Conservation (phyloP, 1,140 invertebrate species). For the Triops cancriformis region DNA sequence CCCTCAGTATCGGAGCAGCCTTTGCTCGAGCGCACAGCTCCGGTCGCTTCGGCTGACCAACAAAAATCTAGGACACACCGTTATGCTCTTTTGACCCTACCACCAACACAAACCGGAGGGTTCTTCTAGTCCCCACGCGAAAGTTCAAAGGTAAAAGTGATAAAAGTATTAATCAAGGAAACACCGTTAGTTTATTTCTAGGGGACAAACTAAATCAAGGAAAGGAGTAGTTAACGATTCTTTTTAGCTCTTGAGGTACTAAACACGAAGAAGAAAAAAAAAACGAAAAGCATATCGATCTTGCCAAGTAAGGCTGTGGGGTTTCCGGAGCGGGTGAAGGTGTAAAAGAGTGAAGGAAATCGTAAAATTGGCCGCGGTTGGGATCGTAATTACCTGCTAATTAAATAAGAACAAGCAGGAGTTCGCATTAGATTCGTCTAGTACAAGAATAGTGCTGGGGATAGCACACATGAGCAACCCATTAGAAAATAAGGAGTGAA, state of each 20-base stretch:
- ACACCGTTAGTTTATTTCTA: neutral
- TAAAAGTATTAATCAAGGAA: neutral
- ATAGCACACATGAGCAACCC: neutral
- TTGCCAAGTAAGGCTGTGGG: too few relatives aligned
- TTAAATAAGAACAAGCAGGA: too few relatives aligned
- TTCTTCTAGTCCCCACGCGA: neutral
- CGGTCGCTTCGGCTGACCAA: neutral
- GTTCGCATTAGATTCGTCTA: too few relatives aligned
- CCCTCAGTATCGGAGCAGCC: neutral
- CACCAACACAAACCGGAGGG: neutral
- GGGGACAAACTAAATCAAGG: too few relatives aligned
- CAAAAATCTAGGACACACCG: neutral
- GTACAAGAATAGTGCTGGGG: neutral
- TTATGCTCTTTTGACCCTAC: neutral
- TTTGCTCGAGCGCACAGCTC: neutral
- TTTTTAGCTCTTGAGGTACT: too few relatives aligned
- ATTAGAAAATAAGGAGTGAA: neutral
- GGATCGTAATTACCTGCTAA: too few relatives aligned
- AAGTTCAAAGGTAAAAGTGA: neutral
- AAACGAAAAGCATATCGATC: too few relatives aligned
- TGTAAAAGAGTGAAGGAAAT: too few relatives aligned
- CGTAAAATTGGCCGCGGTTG: too few relatives aligned
- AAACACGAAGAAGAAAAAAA: too few relatives aligned
- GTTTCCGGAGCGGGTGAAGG: too few relatives aligned
- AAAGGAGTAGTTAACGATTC: too few relatives aligned